Conservation (phyloP, 2,797 vertebrate genomes). For the Sebastes glaucus region DNA sequence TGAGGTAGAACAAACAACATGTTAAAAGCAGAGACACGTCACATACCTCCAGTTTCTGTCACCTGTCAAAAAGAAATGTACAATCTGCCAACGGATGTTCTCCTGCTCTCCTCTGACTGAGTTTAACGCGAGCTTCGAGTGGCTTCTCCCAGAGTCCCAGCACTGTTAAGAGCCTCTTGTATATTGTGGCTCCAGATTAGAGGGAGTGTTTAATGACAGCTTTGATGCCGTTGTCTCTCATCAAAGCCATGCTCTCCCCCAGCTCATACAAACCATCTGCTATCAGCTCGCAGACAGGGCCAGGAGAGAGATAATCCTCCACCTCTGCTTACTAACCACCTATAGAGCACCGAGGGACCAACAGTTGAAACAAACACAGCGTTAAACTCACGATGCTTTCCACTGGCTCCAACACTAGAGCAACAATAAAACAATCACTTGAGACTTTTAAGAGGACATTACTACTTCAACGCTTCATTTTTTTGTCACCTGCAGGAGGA, state of each 20-base stretch:
- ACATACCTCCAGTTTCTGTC: slow-evolving; percentile 8
- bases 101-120: slow-evolving; percentile 23
- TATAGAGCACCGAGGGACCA: not conserved
- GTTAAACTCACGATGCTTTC: not conserved
- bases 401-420: not conserved
- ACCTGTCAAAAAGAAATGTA: not conserved
- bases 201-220: slow-evolving; percentile 70
- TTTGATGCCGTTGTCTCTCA: slow-evolving; percentile 66
- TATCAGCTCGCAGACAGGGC: slow-evolving; percentile 45
- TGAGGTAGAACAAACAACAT: slow-evolving; percentile 67
- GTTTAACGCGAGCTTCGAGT: slow-evolving; percentile 36
- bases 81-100: slow-evolving; percentile 2
- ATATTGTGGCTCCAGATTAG: slow-evolving; percentile 56
- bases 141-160: slow-evolving; percentile 55
- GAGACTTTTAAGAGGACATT: slow-evolving; percentile 29
- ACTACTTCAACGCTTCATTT: slow-evolving; percentile 9
- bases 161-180: slow-evolving; percentile 61
- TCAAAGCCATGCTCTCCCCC: slow-evolving; percentile 56
- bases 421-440: slow-evolving; percentile 2
- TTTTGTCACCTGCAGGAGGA: slow-evolving; percentile 40
- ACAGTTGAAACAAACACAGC: not conserved
- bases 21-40: slow-evolving; percentile 21
- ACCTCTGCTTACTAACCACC: slow-evolving; percentile 42
- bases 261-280: slow-evolving; percentile 72
- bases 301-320: slow-evolving; percentile 50